Percentiles rank a stretch among this genome's conserved stretches.
phyloP scores from a whole-genome alignment of 2,113 vertebrate species.

The Empidonax traillii region DNA sequence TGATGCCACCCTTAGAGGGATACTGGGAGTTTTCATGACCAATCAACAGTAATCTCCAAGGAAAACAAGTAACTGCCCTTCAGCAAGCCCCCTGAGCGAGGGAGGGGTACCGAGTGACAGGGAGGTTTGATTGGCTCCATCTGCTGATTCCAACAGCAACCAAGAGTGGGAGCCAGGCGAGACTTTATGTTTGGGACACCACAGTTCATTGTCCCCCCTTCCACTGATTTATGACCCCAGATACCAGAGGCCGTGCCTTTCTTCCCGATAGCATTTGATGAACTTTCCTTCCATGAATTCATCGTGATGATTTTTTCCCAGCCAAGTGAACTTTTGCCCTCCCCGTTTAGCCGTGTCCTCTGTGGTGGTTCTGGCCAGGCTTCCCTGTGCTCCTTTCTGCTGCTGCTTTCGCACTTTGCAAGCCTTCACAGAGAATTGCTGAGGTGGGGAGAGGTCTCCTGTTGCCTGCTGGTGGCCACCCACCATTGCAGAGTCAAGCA shows the following conservation, averaged over 20 bases:
- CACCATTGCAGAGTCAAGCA: neutral
- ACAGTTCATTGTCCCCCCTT: neutral
- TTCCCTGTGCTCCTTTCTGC: neutral
- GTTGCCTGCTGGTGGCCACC: neutral
- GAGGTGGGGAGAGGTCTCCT: neutral
- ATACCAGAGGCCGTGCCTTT: neutral
- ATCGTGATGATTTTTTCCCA: neutral
- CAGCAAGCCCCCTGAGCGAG: neutral
- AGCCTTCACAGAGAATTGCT: neutral
- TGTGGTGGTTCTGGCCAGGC: neutral
- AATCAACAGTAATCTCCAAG: neutral
- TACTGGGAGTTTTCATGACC: neutral
- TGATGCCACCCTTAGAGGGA: neutral
- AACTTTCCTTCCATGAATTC: conserved; percentile 31
- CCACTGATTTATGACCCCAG: neutral
- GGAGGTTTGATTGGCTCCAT: neutral
- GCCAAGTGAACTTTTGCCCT: neutral
- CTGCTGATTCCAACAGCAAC: neutral
- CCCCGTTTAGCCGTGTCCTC: neutral
- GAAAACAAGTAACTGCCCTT: neutral
- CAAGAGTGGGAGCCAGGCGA: fast-evolving
- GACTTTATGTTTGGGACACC: neutral
- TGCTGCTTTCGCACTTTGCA: neutral
- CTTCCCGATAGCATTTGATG: neutral
- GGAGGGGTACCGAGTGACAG: neutral